A percentile compares a stretch with the other conserved stretches of the same genome.
Evolutionary conservation across 2,797 vertebrate genomes (phyloP).

Genomic region (Phylloscopus collybita): DNA sequence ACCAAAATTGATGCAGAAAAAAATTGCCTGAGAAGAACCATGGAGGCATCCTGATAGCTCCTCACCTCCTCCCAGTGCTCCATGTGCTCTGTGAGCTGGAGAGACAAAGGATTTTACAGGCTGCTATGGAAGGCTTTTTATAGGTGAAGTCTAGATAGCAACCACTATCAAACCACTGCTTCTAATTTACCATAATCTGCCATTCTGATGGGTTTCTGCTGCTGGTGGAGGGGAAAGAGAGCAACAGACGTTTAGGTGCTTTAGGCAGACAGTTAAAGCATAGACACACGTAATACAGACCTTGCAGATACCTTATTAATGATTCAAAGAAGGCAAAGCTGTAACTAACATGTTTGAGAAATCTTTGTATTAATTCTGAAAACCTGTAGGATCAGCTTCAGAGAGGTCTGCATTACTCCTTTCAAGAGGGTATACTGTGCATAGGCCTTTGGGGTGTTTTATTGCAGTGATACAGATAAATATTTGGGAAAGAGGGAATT

Average conservation of each 20-base stretch:
- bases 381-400: not conserved
- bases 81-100: not conserved
- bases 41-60: not conserved
- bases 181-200: not conserved
- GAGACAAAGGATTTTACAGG: not conserved
- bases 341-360: not conserved
- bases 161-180: not conserved
- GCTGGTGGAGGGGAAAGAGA: not conserved
- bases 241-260: not conserved
- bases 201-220: fast-evolving
- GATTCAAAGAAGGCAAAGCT: not conserved
- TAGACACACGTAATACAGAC: fast-evolving
- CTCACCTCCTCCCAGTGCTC: not conserved
- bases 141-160: not conserved
- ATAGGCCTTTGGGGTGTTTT: not conserved
- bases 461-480: not conserved
- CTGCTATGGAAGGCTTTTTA: not conserved
- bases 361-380: not conserved
- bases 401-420: not conserved
- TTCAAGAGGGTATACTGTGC: not conserved
- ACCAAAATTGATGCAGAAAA: not conserved
- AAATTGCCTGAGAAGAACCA: not conserved
- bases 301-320: not conserved
- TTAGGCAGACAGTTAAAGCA: not conserved
- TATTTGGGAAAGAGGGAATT: not conserved